phyloP scores from a whole-genome alignment of 2,888 invertebrate species.

The Idaea biselata region DNA sequence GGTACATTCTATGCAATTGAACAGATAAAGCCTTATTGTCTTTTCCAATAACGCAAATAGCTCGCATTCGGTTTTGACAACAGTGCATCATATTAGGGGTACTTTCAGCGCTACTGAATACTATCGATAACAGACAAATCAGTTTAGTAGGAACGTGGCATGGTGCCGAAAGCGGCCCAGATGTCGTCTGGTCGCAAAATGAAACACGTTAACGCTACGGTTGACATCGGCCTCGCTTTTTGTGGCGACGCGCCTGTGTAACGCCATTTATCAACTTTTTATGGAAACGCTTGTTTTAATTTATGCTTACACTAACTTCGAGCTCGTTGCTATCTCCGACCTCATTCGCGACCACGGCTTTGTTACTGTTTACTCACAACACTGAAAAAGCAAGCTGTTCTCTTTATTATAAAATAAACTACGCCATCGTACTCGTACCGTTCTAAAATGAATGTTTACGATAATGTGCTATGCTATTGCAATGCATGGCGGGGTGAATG shows the following conservation, averaged over 20 bases:
- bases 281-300: slow-evolving; percentile 76
- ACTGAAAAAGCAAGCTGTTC: slow-evolving; percentile 45
- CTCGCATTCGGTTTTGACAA: background rate
- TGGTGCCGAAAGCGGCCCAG: slow-evolving; percentile 44
- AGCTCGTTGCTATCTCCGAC: slow-evolving; percentile 68
- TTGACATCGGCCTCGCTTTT: slow-evolving; percentile 71
- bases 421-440: slow-evolving; percentile 30
- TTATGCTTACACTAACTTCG: slow-evolving; percentile 75
- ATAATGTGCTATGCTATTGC: slow-evolving; percentile 33
- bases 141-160: background rate
- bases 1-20: slow-evolving; percentile 4
- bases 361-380: slow-evolving; percentile 56
- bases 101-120: background rate
- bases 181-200: slow-evolving; percentile 70
- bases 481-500: slow-evolving; percentile 28
- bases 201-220: slow-evolving; percentile 73
- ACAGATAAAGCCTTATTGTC: background rate
- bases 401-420: slow-evolving; percentile 47
- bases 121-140: background rate
- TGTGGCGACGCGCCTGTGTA: slow-evolving; percentile 69
- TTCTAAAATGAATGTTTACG: slow-evolving; percentile 43
- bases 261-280: slow-evolving; percentile 79
- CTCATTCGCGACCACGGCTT: slow-evolving; percentile 67
- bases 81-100: background rate
- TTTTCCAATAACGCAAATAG: background rate